Evolutionary conservation across 2,113 vertebrate species (phyloP).

Genomic region (Corapipo altera): DNA sequence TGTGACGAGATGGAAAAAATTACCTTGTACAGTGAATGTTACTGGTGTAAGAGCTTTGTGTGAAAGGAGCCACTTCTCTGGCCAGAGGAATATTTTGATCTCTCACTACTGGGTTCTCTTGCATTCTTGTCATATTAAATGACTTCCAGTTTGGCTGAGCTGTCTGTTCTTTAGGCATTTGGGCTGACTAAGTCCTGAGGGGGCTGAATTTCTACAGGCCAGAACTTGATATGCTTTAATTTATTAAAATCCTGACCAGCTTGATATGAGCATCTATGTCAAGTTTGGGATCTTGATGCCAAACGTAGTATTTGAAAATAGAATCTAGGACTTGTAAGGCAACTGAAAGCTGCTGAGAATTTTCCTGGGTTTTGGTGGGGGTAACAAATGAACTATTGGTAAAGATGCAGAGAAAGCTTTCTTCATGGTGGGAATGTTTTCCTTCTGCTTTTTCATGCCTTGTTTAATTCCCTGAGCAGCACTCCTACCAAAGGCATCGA

Average conservation of each 20-base stretch:
- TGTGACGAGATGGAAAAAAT: neutral
- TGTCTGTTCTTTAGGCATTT: neutral
- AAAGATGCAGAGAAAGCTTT: neutral
- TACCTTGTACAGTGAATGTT: neutral
- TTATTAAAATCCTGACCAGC: neutral
- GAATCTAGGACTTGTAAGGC: neutral
- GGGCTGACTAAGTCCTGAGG: neutral
- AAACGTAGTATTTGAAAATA: neutral
- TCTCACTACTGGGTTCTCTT: neutral
- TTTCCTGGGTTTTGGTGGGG: neutral
- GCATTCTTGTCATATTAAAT: neutral
- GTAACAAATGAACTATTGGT: neutral
- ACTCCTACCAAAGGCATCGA: slow-evolving; percentile 93
- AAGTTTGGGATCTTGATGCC: neutral
- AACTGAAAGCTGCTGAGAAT: neutral
- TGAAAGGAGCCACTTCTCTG: neutral
- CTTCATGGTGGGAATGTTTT: neutral
- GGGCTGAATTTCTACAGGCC: neutral
- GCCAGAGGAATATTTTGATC: neutral
- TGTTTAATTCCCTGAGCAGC: slow-evolving; percentile 71
- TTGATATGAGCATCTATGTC: neutral
- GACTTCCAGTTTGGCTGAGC: neutral
- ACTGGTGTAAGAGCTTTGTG: neutral
- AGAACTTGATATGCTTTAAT: neutral
- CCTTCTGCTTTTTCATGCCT: neutral